Evolutionary conservation across 2,888 invertebrate species (phyloP), one percentile per base, ranked within the genome.

Genomic region (Physocephala rufipes): DNA sequence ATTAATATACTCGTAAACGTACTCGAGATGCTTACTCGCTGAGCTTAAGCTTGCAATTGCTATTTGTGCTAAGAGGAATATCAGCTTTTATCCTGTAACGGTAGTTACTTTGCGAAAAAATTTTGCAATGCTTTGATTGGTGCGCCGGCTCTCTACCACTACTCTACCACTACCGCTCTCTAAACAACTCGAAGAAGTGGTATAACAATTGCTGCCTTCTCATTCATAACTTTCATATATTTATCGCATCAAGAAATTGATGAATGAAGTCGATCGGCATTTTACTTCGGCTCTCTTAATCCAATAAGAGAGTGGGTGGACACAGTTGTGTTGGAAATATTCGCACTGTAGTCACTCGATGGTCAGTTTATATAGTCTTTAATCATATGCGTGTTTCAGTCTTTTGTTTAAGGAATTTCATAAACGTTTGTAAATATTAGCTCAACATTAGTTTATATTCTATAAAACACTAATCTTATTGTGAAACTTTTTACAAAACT

Each of bases 1-100:
- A 47, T 13, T 47, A 59, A 16, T 58, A 36, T 36, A 36, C 9
- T 9, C 4, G 9, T 36, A 36, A 4, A 36, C 36, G 36, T 36
- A 36, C 21, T 24, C 43, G n/a, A 65, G 68, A 58, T 67, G 62
- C 63, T 74, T 73, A 78, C 78, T 79, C 78, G 78, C 77, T 77
- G 77, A 82, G 77, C 79, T 77, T 77, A 78, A 73, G 63, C 75
- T 79, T 81, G 49, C 78, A 77, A 83, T 81, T 83, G 82, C 79
- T 82, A 76, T 67, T 76, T 75, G 78, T 70, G 63, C 72, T 71
- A 67, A 65, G 73, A 76, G 81, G 80, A 80, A 82, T 79, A 76
- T 78, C 79, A 73, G 82, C 80, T 83, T 83, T 68, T 68, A 68
- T 68, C 68, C 61, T 62, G 47, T 36, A 19, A 58, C 61, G 59